These are phyloP conservation scores for Eciton burchellii DNA, from an alignment of 1,140 invertebrate species.

Conservation along the genomic window DNA sequence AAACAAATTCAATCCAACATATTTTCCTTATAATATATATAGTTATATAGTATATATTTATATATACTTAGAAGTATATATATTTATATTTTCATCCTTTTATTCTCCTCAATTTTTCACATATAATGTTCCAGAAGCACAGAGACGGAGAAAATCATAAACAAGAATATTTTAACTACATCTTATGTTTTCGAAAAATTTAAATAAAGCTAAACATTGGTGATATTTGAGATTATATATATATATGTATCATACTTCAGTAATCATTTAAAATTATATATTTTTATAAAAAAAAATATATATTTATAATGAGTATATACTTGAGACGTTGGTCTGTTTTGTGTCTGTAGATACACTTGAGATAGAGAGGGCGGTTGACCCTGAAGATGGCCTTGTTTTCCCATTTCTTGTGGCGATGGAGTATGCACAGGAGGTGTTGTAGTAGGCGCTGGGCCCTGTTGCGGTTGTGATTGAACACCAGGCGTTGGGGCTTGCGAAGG, in stretches of 20 bases:
- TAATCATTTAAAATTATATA: no score
- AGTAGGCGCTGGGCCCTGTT: constrained; percentile 79
- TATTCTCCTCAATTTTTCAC: no score
- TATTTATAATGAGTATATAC: constrained; percentile 59
- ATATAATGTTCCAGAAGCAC: no score
- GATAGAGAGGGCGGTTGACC: constrained; percentile 76
- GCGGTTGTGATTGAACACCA: constrained; percentile 79
- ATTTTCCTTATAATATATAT: neutral
- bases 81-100: no score
- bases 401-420: constrained; percentile 81
- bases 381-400: constrained; percentile 81
- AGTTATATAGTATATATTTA: neutral
- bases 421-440: constrained; percentile 80
- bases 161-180: neutral
- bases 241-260: no score
- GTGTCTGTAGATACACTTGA: constrained; percentile 76
- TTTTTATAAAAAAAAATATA: no score
- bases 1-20: no score
- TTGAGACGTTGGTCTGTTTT: constrained; percentile 74
- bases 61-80: neutral
- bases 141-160: neutral
- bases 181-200: neutral
- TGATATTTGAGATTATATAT: no score
- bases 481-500: constrained; percentile 77
- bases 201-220: neutral